Percentiles rank a stretch among this genome's conserved stretches.
phyloP scores from a whole-genome alignment of 2,113 vertebrate species.

The Xiphophorus maculatus region DNA sequence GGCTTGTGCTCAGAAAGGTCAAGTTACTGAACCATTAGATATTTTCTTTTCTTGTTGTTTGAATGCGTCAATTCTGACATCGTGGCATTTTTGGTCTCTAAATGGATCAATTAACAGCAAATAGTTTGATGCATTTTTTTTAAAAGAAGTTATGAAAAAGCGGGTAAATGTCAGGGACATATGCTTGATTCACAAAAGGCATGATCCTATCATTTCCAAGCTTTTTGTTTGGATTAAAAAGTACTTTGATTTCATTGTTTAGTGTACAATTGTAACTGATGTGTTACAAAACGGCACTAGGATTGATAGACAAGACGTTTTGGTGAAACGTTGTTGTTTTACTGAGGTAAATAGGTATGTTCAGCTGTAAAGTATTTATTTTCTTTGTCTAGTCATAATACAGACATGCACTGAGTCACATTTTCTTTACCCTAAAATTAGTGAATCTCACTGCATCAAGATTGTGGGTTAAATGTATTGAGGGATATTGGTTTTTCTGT shows the following conservation, averaged over 20 bases:
- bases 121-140: too few species aligned
- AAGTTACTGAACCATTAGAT: background rate
- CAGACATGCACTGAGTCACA: too few species aligned
- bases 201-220: too few species aligned
- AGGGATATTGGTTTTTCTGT: too few species aligned
- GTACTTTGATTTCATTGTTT: background rate
- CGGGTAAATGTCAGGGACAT: too few species aligned
- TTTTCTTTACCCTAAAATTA: background rate
- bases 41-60: background rate
- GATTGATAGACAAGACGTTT: background rate
- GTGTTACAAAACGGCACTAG: background rate
- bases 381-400: too few species aligned
- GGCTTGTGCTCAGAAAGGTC: too few species aligned
- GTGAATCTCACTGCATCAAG: background rate
- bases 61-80: background rate
- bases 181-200: too few species aligned
- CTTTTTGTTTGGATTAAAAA: too few species aligned
- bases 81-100: too few species aligned
- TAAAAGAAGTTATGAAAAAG: too few species aligned
- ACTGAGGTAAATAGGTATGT: background rate
- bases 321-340: background rate
- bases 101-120: too few species aligned
- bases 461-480: background rate
- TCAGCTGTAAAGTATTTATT: background rate
- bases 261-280: background rate